Base-by-base conservation (phyloP, 2,113 vertebrate genomes). In the Carassius gibelio region DNA sequence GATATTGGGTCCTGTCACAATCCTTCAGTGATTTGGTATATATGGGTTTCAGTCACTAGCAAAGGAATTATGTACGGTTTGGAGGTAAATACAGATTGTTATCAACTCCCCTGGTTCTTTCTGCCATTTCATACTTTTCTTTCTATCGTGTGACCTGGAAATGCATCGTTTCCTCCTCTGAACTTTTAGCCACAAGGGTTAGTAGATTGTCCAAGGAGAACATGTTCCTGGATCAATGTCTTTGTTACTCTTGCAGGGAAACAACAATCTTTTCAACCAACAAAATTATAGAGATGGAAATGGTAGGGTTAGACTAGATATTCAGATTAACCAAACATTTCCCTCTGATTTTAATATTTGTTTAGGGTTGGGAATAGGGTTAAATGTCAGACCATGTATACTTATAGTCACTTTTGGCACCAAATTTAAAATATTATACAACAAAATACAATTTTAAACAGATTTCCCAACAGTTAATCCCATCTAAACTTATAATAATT, bases 71-170 rank as follows among this genome's bases (percentile, higher is more conserved):
- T 15, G 14, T 52, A 52, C 4, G 50, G 50, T 52, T 52, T 82
- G 23, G 23, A n/a, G 17, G 26, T 81, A 81, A 48, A 82, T 69
- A n/a, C 45, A 55, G 45, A 82, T 36, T 11, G 26, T 66, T 68
- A 69, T 52, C 21, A 82, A 68, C 80, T 69, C 80, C 59, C 8
- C 34, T 80, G 36, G 57, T 6, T 62, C 36, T 15, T 0, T 80
- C 21, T 26, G 36, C 21, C 57, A 79, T 61, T 34, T 23, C 15
- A 14, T 4, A 62, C 57, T 62, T 62, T 23, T 11, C 57, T 55
- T 79, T 62, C 76, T 62, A 14, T 42, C 10, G 2, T 23, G 21
- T 23, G 21, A 23, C 57, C 13, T 45, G 77, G 14, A 61, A 38
- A 61, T 38, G n/a, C 11, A 3, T 57, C 15, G 15, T 15, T 38